Percentiles rank a stretch among this genome's conserved stretches.
Evolutionary conservation across 2,113 vertebrate genomes (phyloP).

Genomic region (Alectura lathami): DNA sequence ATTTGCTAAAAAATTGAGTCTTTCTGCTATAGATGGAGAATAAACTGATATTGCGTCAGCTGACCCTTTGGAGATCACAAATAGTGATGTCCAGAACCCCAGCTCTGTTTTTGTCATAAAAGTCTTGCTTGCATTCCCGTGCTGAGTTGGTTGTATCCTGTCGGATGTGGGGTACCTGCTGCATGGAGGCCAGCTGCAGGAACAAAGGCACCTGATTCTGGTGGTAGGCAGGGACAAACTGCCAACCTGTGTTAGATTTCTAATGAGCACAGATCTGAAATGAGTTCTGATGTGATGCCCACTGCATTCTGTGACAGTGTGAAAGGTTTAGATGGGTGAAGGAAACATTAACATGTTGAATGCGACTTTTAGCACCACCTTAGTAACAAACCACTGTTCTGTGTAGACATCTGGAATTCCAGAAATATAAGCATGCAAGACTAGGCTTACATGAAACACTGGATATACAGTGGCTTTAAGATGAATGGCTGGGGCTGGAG

Average conservation of each 20-base stretch:
- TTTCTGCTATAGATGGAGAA: not conserved
- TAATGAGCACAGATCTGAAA: not conserved
- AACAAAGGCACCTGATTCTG: not conserved
- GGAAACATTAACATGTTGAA: not conserved
- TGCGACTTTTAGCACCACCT: not conserved
- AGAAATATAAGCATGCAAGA: not conserved
- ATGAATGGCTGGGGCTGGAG: not conserved
- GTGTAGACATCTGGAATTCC: not conserved
- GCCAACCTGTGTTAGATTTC: accelerated
- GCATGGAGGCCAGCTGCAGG: not conserved
- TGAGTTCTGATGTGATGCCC: not conserved
- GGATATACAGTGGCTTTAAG: not conserved
- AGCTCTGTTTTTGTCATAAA: not conserved
- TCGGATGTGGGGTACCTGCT: not conserved
- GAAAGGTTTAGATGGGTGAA: not conserved
- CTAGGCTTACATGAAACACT: not conserved
- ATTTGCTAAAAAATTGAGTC: not conserved
- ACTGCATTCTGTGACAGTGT: not conserved
- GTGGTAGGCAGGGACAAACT: not conserved
- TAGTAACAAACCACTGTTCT: not conserved
- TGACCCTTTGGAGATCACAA: too few species aligned
- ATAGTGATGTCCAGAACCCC: not conserved
- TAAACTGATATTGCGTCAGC: not conserved
- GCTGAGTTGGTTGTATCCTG: not conserved
- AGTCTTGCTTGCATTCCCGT: not conserved